Evolutionary conservation across 1,140 invertebrate genomes (phyloP).

Genomic region (Lordiphosa clarofinis): DNA sequence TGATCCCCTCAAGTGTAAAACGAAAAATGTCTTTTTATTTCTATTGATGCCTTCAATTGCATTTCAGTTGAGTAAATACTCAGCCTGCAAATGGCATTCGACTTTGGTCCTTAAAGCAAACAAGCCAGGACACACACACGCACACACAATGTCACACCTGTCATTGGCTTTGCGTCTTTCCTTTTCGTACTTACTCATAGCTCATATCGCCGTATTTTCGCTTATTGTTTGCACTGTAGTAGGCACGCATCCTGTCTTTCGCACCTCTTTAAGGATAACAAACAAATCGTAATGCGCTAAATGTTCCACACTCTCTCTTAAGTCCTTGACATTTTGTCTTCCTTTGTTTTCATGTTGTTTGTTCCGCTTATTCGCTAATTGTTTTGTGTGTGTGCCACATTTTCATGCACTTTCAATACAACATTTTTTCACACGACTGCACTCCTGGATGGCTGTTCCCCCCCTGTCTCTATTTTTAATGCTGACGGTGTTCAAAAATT

Average conservation of each 20-base stretch:
- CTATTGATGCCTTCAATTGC: slow-evolving; percentile 59
- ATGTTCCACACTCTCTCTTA: slow-evolving; percentile 18
- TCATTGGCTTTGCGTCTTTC: not conserved
- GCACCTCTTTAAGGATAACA: slow-evolving; percentile 27
- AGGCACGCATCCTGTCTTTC: slow-evolving; percentile 60
- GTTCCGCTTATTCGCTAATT: slow-evolving; percentile 40
- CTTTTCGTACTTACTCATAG: slow-evolving; percentile 64
- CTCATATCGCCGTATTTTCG: slow-evolving; percentile 72
- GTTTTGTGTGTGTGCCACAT: slow-evolving; percentile 51
- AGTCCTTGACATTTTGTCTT: slow-evolving; percentile 62
- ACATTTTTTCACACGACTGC: slow-evolving; percentile 51
- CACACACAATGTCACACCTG: slow-evolving; percentile 31
- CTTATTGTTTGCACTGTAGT: slow-evolving; percentile 65
- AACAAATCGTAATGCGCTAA: slow-evolving; percentile 26
- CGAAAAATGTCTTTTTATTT: slow-evolving; percentile 24
- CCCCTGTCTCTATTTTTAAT: not conserved
- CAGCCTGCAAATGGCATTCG: slow-evolving; percentile 59
- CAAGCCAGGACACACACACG: slow-evolving; percentile 42
- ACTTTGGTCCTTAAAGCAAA: slow-evolving; percentile 42
- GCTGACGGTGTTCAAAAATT: not conserved
- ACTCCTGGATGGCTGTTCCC: not conserved
- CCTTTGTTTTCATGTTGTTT: slow-evolving; percentile 18
- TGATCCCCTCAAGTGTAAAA: slow-evolving; percentile 4
- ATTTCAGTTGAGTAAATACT: slow-evolving; percentile 46
- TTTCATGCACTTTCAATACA: slow-evolving; percentile 15